These are phyloP conservation scores for Oryctes rhinoceros DNA, from an alignment of 1,140 invertebrate species.

Conservation along the genomic window DNA sequence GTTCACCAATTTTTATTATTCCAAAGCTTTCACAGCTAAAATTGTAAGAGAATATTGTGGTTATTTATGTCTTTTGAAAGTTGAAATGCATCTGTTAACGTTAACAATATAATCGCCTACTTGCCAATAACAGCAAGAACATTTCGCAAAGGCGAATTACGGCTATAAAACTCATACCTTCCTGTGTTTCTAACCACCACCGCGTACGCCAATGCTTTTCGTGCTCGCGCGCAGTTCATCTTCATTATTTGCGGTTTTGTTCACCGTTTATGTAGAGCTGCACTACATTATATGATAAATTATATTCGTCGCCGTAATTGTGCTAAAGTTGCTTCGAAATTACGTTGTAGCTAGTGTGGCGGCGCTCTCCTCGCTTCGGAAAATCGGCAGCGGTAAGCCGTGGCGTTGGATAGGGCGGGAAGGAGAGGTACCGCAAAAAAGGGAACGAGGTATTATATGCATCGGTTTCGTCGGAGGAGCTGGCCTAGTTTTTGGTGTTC, in stretches of 20 bases:
- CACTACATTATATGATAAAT: slow-evolving; percentile 22
- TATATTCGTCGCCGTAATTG: slow-evolving; percentile 13
- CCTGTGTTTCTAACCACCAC: too few species aligned
- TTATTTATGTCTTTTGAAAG: too few species aligned
- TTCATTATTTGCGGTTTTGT: slow-evolving; percentile 15
- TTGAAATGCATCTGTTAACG: too few species aligned
- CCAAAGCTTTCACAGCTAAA: too few species aligned
- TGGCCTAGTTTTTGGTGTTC: slow-evolving; percentile 8
- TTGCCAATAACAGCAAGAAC: too few species aligned
- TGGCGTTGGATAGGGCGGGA: background rate
- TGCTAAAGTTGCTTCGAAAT: background rate
- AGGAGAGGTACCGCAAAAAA: background rate
- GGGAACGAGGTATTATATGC: background rate
- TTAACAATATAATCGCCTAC: too few species aligned
- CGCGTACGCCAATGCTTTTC: background rate
- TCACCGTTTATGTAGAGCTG: background rate
- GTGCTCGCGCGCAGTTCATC: slow-evolving; percentile 1
- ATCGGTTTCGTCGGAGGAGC: background rate
- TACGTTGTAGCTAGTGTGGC: background rate
- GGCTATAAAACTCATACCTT: too few species aligned
- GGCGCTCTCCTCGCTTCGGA: background rate
- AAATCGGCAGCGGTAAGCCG: background rate
- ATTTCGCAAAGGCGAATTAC: too few species aligned
- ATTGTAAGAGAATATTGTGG: too few species aligned
- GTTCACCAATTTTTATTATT: too few species aligned